phyloP scores from a whole-genome alignment of 1,140 invertebrate species.

The Heliconius nattereri region DNA sequence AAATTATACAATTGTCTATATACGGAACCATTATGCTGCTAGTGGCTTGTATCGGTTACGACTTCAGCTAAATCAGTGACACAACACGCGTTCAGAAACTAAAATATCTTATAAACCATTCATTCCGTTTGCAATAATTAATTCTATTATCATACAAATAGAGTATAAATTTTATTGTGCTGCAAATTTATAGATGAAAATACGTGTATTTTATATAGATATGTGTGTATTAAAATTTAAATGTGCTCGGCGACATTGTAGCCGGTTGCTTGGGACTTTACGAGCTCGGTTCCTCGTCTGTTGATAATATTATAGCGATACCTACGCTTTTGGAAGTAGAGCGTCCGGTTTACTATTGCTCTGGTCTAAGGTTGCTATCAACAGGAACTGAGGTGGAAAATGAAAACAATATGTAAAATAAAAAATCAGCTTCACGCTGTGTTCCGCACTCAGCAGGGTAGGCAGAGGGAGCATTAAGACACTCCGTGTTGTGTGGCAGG shows the following conservation, averaged over 20 bases:
- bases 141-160: neutral
- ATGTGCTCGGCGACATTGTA: conserved; percentile 61
- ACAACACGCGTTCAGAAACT: conserved; percentile 7
- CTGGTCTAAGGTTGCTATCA: neutral
- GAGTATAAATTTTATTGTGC: neutral
- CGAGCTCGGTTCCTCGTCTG: conserved; percentile 57
- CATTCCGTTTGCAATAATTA: neutral
- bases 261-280: conserved; percentile 49
- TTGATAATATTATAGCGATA: conserved; percentile 46
- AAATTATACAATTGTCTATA: neutral
- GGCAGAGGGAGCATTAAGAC: too few relatives aligned
- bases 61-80: conserved; percentile 43
- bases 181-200: conserved; percentile 39
- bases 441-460: too few relatives aligned
- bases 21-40: neutral
- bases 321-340: conserved; percentile 9
- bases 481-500: too few relatives aligned
- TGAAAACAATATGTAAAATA: neutral
- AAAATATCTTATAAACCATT: neutral
- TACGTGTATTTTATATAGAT: conserved; percentile 40
- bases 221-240: conserved; percentile 53
- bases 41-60: conserved; percentile 41
- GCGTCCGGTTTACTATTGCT: neutral
- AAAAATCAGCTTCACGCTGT: too few relatives aligned
- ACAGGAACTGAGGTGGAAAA: neutral